Evolutionary conservation across 2,113 vertebrate genomes (phyloP), one percentile per base, ranked within the genome.

Genomic region (Chionomys nivalis): DNA sequence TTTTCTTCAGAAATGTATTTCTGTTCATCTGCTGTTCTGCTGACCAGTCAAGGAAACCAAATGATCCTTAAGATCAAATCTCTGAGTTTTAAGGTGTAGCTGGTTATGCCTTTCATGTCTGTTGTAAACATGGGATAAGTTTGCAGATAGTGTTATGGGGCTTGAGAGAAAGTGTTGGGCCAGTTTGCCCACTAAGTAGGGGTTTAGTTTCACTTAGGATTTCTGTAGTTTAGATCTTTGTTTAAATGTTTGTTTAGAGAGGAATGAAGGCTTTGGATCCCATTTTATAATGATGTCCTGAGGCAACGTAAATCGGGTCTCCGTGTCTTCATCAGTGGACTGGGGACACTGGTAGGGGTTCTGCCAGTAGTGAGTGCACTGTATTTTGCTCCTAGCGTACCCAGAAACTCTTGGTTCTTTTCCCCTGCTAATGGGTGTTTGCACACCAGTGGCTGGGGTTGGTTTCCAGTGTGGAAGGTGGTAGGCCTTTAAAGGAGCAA

Each of bases 211-310:
- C 5, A 44, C 52, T 19, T 14, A 92, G 33, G 88, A 68, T 91
- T 91, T 90, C 79, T 93, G 0, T 87, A 68, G 72, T 78, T 89
- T 95, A 87, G 52, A 72, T 90, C 39, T 94, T 91, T 61, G 21
- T 94, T 95, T 93, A 81, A 94, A 78, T 31, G 73, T 93, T 92
- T 92, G 19, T 96, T 91, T 96, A 92, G 72, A 78, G 75, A 90
- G 87, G 49, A 73, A 11, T 66, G 17, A 44, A 73, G 49, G 11
- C 42, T 31, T n/a, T 93, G 70, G 73, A 93, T 73, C 21, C 75
- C 52, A 55, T 65, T 93, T 87, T 78, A 14, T 75, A 78, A 28
- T 91, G 86, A 21, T 73, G 2, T 94, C 31, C 17, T 58, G 83
- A 89, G 24, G n/a, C 86, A 42, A 26, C 39, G 23, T 88, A 39